Conservation (phyloP, 2,888 invertebrate genomes). For the Yponomeuta sedellus region DNA sequence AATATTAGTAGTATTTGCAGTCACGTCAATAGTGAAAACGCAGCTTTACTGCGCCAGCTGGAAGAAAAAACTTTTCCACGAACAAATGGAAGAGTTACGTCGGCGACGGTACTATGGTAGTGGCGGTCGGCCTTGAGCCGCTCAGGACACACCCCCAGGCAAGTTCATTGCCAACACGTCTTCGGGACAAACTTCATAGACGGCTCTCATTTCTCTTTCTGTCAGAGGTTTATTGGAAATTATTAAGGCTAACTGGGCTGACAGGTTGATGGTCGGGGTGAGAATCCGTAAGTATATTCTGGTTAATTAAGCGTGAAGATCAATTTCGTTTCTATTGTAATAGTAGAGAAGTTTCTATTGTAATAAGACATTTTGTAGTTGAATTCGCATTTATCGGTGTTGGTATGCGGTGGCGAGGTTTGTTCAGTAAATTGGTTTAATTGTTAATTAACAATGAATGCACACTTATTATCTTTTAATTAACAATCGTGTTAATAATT, state of each 20-base stretch:
- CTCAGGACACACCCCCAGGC: constrained; percentile 70
- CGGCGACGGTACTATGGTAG: constrained; percentile 28
- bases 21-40: too few relatives aligned
- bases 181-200: background rate
- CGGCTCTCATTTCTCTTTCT: constrained; percentile 1
- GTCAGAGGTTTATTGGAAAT: background rate
- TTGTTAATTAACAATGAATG: too few relatives aligned
- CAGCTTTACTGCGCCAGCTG: background rate
- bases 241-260: background rate
- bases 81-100: background rate
- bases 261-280: background rate
- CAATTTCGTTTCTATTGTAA: too few relatives aligned
- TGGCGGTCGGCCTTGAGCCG: constrained; percentile 64
- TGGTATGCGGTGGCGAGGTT: too few relatives aligned
- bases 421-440: too few relatives aligned
- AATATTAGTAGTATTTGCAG: too few relatives aligned
- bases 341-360: too few relatives aligned
- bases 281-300: background rate
- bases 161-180: constrained; percentile 68
- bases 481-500: too few relatives aligned
- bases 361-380: too few relatives aligned
- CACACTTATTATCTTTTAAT: too few relatives aligned
- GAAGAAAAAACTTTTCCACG: background rate
- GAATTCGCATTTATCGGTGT: too few relatives aligned
- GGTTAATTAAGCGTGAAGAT: too few relatives aligned